Conservation (phyloP, 2,888 invertebrate genomes). For the Ophion slaviceki region DNA sequence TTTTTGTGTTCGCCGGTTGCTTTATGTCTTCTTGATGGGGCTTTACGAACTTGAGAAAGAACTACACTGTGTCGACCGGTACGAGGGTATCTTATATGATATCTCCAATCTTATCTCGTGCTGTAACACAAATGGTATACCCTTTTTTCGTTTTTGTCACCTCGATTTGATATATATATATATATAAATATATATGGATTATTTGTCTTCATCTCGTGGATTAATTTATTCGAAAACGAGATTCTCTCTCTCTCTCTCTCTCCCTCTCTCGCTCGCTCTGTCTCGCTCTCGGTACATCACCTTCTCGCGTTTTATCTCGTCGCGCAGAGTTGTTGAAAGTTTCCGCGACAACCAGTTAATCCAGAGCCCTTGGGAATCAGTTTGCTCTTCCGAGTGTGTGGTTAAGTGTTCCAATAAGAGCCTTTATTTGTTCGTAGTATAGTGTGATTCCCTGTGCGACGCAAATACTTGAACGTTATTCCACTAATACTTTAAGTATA, state of each 20-base stretch:
- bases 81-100: neutral
- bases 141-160: neutral
- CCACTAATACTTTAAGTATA: neutral
- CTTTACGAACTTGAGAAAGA: neutral
- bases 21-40: neutral
- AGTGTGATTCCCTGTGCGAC: conserved; percentile 22
- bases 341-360: conserved; percentile 42
- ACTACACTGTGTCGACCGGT: neutral
- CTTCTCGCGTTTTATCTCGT: conserved; percentile 19
- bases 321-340: conserved; percentile 23
- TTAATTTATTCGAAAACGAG: conserved; percentile 51
- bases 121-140: too few species aligned
- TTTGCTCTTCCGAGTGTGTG: neutral
- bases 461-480: neutral
- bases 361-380: neutral
- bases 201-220: neutral
- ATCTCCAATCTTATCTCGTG: neutral
- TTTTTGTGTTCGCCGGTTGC: too few species aligned
- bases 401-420: neutral
- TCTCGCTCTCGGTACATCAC: neutral
- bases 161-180: conserved; percentile 14
- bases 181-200: conserved; percentile 6
- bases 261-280: too few species aligned
- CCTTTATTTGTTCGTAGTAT: conserved; percentile 13
- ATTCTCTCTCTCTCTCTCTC: conserved; percentile 26